Evolutionary conservation across 2,797 vertebrate genomes (phyloP).

Genomic region (Mormyrus hasselquistii): DNA sequence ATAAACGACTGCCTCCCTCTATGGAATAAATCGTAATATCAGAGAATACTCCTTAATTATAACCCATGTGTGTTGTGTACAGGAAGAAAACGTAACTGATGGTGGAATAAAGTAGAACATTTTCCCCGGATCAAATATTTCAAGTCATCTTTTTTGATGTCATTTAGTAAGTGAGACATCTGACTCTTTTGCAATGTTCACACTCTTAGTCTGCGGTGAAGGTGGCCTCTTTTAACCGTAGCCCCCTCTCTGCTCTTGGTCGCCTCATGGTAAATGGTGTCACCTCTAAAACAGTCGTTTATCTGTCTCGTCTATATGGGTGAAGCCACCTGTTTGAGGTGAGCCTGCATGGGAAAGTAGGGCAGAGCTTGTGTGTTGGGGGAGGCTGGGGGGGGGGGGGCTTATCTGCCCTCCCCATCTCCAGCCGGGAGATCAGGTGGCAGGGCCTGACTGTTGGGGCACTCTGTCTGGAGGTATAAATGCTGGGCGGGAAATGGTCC

Average conservation of each 20-base stretch:
- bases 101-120: background rate
- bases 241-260: background rate
- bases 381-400: constrained; percentile 41
- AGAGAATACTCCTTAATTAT: constrained; percentile 54
- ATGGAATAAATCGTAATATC: constrained; percentile 54
- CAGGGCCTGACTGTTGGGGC: constrained; percentile 60
- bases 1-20: constrained; percentile 53
- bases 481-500: constrained; percentile 49
- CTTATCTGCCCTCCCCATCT: constrained; percentile 44
- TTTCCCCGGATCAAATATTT: background rate
- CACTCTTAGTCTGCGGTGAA: constrained; percentile 1
- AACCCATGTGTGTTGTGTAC: constrained; percentile 35
- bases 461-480: constrained; percentile 60
- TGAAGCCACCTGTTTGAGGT: constrained; percentile 56
- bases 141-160: background rate
- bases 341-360: constrained; percentile 40
- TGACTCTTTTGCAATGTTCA: background rate
- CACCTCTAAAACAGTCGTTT: constrained; percentile 15
- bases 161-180: background rate
- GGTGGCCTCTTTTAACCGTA: background rate
- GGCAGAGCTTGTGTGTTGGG: constrained; percentile 44
- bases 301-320: constrained; percentile 28
- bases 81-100: constrained; percentile 28
- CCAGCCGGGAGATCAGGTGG: constrained; percentile 61
- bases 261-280: background rate